Evolutionary conservation across 2,113 vertebrate genomes (phyloP), one percentile per base, ranked within the genome.

Genomic region (Prochilodus magdalenae): DNA sequence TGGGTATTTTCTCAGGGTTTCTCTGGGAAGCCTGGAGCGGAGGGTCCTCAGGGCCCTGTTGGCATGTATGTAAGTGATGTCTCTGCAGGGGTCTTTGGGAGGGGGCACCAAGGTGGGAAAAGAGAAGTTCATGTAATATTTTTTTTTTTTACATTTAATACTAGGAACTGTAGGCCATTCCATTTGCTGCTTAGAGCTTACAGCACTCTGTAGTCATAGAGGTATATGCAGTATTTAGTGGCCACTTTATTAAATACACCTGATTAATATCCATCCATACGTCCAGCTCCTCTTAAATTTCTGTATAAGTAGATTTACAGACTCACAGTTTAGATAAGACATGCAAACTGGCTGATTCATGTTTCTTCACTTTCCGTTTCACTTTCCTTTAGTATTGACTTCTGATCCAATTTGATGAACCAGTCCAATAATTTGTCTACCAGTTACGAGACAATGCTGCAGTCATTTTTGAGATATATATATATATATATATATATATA

Each of bases 21-120:
- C 74, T 91, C 91, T 69, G 96, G 96, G 70, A 96, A 96, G 78
- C 86, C 91, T 0, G 96, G 96, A 71, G 20, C 30, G 1, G 94
- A 95, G 62, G 96, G 96, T 84, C 92, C 91, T 0, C 96, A 97
- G 86, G 96, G 96, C 85, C 89, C 91, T 73, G 95, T 97, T 74
- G 96, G 96, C 91, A 92, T 93, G 93, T 92, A 95, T 86, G 96
- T 97, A 93, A 97, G 96, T 96, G 93, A 89, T 59, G 80, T 81
- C 79, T 87, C 69, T 88, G 82, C 83, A 84, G 63, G 67, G n/a
- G 22, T 74, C 49, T 57, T 57, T 40, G 30, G 57, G 30, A 44
- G 49, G 55, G 36, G 47, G 59, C 47, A 20, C 22, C 7, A 33
- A 33, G 24, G 27, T 47, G 33, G 33, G 24, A 27, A 47, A 7